A percentile compares a stretch with the other conserved stretches of the same genome.
phyloP scores from a whole-genome alignment of 2,113 vertebrate genomes.

The Hipposideros armiger region DNA sequence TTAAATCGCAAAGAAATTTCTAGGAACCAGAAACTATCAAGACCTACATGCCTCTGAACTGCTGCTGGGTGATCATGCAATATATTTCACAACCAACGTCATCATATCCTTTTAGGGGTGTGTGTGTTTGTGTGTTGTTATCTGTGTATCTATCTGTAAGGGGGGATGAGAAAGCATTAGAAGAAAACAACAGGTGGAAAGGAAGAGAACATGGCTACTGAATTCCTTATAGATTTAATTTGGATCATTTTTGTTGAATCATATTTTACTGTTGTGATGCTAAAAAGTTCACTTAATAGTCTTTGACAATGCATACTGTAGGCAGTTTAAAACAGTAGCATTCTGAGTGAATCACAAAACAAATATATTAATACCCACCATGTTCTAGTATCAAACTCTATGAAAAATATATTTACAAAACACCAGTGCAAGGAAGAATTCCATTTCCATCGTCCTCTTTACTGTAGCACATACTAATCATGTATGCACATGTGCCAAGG shows the following conservation, averaged over 20 bases:
- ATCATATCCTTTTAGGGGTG: background rate
- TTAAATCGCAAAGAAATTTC: background rate
- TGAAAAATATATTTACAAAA: background rate
- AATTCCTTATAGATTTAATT: background rate
- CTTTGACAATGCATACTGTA: background rate
- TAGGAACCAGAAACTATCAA: background rate
- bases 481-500: background rate
- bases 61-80: too few relatives aligned
- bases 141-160: background rate
- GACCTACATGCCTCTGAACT: background rate
- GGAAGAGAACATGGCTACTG: background rate
- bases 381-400: background rate
- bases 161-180: fast-evolving
- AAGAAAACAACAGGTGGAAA: background rate
- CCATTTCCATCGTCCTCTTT: background rate
- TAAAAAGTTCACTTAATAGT: background rate
- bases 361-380: background rate
- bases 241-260: background rate
- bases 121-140: background rate
- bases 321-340: background rate
- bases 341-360: background rate
- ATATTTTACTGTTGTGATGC: background rate
- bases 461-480: background rate
- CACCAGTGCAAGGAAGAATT: background rate
- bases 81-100: background rate